Evolutionary conservation across 2,113 vertebrate species (phyloP).

Genomic region (Channa argus): DNA sequence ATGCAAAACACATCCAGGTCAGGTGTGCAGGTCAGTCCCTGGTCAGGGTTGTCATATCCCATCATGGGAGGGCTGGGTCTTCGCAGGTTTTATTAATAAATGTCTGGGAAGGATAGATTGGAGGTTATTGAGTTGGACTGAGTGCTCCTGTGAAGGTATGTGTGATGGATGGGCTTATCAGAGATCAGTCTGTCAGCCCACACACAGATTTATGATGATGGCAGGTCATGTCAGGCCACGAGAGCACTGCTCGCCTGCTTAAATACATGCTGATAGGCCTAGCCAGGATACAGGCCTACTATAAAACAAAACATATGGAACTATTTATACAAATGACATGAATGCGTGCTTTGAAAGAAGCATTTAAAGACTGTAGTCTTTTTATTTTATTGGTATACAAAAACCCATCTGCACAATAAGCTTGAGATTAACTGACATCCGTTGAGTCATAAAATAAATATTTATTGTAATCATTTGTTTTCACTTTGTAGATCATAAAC

Average conservation of each 20-base stretch:
- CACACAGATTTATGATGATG: constrained; percentile 45
- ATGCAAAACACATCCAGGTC: constrained; percentile 6
- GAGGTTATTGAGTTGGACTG: constrained; percentile 38
- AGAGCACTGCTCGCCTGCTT: constrained; percentile 8
- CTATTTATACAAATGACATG: neutral
- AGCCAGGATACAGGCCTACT: neutral
- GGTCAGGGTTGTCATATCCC: constrained; percentile 57
- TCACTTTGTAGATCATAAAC: constrained; percentile 33
- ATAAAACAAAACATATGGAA: neutral
- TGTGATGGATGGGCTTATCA: constrained; percentile 54
- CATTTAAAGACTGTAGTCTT: neutral
- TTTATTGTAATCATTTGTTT: constrained; percentile 16
- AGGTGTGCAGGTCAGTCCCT: constrained; percentile 54
- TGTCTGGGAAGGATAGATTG: constrained; percentile 34
- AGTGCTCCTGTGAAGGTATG: constrained; percentile 49
- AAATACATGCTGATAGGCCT: constrained; percentile 13
- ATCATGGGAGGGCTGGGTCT: constrained; percentile 28
- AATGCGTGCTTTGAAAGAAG: neutral
- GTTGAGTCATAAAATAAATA: constrained; percentile 16
- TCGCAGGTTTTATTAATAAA: constrained; percentile 47
- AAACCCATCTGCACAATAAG: constrained; percentile 5
- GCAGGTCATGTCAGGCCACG: constrained; percentile 15
- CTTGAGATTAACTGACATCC: constrained; percentile 7
- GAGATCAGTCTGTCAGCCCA: constrained; percentile 33
- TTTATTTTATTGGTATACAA: neutral